phyloP scores from a whole-genome alignment of 1,140 invertebrate species.

The Scaptomyza montana region DNA sequence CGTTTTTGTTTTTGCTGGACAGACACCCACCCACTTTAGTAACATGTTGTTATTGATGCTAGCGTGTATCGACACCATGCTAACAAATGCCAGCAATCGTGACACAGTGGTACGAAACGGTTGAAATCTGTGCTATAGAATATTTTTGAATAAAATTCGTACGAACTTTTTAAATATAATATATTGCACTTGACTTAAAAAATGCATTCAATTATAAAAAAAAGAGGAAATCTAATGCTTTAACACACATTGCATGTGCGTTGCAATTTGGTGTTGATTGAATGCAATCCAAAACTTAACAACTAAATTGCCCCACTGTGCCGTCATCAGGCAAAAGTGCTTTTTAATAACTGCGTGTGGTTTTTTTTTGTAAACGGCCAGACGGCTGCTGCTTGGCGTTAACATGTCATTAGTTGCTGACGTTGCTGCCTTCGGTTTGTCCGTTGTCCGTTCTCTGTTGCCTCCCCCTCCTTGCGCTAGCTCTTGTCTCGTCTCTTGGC shows the following conservation, averaged over 20 bases:
- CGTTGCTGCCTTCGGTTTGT: constrained; percentile 18
- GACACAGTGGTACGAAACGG: constrained; percentile 2
- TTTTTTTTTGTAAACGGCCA: constrained; percentile 20
- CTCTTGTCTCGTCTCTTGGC: constrained; percentile 46
- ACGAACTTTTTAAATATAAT: no score
- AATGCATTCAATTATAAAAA: no score
- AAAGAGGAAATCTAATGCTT: no score
- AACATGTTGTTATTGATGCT: constrained; percentile 3
- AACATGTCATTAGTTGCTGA: constrained; percentile 77
- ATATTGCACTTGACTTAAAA: no score
- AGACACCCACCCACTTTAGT: constrained; percentile 71
- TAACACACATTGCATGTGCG: neutral
- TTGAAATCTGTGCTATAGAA: no score
- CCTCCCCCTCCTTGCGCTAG: constrained; percentile 15
- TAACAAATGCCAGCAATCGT: constrained; percentile 9
- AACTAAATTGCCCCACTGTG: constrained; percentile 60
- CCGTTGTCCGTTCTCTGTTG: constrained; percentile 26
- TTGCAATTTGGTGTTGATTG: constrained; percentile 11
- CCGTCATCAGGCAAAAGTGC: constrained; percentile 58
- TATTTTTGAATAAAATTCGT: no score
- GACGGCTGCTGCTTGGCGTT: constrained; percentile 54
- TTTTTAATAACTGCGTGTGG: constrained; percentile 80
- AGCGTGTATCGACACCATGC: constrained; percentile 22
- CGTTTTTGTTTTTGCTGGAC: constrained; percentile 33
- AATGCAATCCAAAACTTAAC: neutral